Base-by-base conservation (phyloP, 1,140 invertebrate species). In the Dendrolimus kikuchii region DNA sequence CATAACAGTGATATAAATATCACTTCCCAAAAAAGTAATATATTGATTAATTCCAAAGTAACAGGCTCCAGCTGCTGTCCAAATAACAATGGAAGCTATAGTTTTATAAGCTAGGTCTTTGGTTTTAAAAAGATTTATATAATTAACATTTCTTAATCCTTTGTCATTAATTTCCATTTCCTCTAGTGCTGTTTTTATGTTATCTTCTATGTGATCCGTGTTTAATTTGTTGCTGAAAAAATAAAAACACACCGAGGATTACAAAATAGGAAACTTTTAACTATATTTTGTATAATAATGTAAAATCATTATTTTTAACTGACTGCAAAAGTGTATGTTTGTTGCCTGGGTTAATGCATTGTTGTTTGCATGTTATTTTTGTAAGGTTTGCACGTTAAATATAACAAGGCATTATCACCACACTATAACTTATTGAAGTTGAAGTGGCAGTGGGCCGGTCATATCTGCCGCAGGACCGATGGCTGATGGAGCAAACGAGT, bases 1-100 rank as follows among this genome's bases (percentile, higher is more conserved):
- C 3, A 59, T 41, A 38, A 71, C 66, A 3, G 64, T 60, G 5
- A 73, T 9, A 38, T 61, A 74, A 1, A 71, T 48, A 64, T 72
- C 64, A 7, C 57, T 42, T 8, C 66, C 63, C 23, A 76, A 40
- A 23, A 76, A 59, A 0, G 67, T 62, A 3, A 69, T 49, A 38
- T 74, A 78, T 10, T 76, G 71, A 46, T 66, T 71, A 6, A 76
- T 68, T 0, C 73, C 73, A 45, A 62, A 76, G 39, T 57, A 76
- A 37, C 55, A 62, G 2, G 56, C 59, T 5, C 73, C 73, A 9
- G 51, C 48, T 1, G 59, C 44, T 5, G 55, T 55, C 71, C 73
- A 78, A 5, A 68, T 56, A 0, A 64, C 45, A 4, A 65, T 46
- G 5, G 62, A 52, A 39, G 46, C 53, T 5, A 65, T 23, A 0